Conservation (phyloP, 2,113 vertebrate species). For the Pelodiscus sinensis region DNA sequence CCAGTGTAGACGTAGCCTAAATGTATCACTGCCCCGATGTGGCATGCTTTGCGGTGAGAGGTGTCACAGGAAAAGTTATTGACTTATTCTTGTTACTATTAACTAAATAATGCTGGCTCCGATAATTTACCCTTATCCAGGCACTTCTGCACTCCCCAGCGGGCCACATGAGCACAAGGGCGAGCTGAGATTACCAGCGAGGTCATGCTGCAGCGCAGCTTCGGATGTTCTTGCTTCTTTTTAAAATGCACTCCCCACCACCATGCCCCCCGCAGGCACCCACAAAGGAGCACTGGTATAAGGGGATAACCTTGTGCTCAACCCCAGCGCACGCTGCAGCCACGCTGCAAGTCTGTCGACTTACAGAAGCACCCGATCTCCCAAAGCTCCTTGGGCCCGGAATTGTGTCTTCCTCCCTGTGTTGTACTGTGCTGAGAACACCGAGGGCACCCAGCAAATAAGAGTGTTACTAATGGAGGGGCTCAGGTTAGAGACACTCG, state of each 20-base stretch:
- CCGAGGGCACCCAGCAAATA: not conserved
- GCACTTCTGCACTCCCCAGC: not conserved
- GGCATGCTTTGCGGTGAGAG: not conserved
- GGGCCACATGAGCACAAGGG: not conserved
- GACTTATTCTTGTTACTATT: not conserved
- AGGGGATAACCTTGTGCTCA: not conserved
- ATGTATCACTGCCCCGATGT: not conserved
- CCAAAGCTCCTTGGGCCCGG: too few species aligned
- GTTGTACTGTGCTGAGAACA: not conserved
- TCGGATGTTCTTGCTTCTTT: too few species aligned
- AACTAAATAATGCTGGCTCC: not conserved
- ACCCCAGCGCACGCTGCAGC: not conserved
- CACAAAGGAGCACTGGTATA: not conserved
- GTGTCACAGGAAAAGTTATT: not conserved
- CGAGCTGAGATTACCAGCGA: rapidly evolving
- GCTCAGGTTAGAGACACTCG: not conserved
- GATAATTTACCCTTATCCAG: not conserved
- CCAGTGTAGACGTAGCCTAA: not conserved
- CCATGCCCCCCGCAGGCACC: not conserved
- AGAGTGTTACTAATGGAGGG: not conserved
- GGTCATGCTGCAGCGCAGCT: not conserved
- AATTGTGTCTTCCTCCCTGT: not conserved
- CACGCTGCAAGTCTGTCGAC: not conserved
- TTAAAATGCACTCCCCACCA: not conserved
- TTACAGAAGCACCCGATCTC: not conserved